Conservation (phyloP, 2,113 vertebrate species). For the Potamarius usumacintae region DNA sequence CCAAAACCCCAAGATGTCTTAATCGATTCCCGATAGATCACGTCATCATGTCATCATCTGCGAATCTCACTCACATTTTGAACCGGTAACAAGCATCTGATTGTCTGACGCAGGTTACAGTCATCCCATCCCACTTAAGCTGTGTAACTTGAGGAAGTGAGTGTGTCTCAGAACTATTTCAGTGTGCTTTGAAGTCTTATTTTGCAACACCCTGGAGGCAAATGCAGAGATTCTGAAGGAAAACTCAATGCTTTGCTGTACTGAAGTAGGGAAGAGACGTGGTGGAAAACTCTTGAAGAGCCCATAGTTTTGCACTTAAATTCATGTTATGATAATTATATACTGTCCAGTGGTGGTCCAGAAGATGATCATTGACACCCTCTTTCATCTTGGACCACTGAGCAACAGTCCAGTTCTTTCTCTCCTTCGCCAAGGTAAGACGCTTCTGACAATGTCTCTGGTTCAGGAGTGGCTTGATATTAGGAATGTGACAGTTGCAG, state of each 20-base stretch:
- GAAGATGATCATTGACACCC: background rate
- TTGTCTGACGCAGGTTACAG: conserved; percentile 65
- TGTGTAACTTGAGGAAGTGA: conserved; percentile 73
- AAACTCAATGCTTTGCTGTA: conserved; percentile 14
- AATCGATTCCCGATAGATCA: background rate
- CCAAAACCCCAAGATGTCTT: background rate
- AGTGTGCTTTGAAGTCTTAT: conserved; percentile 77
- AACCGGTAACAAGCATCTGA: conserved; percentile 55
- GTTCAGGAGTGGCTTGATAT: too few species aligned
- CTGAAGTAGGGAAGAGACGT: background rate
- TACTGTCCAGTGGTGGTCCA: background rate
- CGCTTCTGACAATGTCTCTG: too few species aligned
- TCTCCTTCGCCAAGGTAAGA: too few species aligned
- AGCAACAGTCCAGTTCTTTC: too few species aligned
- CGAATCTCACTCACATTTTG: background rate
- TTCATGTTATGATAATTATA: background rate
- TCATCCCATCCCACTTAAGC: conserved; percentile 57
- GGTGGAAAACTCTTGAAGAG: background rate
- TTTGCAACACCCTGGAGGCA: conserved; percentile 70
- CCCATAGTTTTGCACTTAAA: background rate
- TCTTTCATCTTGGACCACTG: too few species aligned
- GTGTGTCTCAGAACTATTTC: conserved; percentile 78
- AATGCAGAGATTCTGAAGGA: conserved; percentile 58
- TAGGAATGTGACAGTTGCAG: too few species aligned
- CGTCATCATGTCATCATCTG: background rate